phyloP scores from a whole-genome alignment of 1,140 invertebrate species.

The Melanaphis sacchari region DNA sequence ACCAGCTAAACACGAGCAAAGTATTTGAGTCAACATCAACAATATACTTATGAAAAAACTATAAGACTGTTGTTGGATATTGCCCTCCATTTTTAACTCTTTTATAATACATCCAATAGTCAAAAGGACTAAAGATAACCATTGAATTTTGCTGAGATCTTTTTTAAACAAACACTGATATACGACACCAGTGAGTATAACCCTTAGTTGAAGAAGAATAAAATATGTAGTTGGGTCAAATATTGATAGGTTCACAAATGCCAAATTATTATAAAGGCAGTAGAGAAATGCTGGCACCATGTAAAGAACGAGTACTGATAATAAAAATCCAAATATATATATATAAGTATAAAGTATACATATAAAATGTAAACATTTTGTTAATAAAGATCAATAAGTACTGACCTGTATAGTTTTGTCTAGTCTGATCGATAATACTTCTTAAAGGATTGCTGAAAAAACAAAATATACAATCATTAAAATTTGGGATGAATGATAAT shows the following conservation, averaged over 20 bases:
- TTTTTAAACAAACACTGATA: constrained; percentile 93
- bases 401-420: constrained; percentile 38
- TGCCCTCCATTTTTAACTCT: constrained; percentile 74
- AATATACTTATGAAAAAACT: constrained; percentile 41
- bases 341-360: background rate
- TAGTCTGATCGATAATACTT: constrained; percentile 7
- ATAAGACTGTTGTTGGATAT: background rate
- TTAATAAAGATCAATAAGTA: background rate
- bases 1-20: constrained; percentile 92
- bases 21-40: constrained; percentile 71
- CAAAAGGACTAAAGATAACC: constrained; percentile 85
- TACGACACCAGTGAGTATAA: constrained; percentile 89
- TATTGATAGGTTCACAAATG: constrained; percentile 86
- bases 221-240: constrained; percentile 97
- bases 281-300: constrained; percentile 91
- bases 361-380: background rate
- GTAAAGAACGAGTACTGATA: constrained; percentile 69
- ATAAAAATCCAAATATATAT: background rate
- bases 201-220: constrained; percentile 88
- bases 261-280: constrained; percentile 94
- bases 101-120: constrained; percentile 93
- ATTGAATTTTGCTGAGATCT: constrained; percentile 81
- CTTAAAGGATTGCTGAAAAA: constrained; percentile 26
- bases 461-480: background rate
- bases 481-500: background rate